A percentile compares a stretch with the other conserved stretches of the same genome.
Evolutionary conservation across 2,888 invertebrate species (phyloP).

Genomic region (Keiferia lycopersicella): DNA sequence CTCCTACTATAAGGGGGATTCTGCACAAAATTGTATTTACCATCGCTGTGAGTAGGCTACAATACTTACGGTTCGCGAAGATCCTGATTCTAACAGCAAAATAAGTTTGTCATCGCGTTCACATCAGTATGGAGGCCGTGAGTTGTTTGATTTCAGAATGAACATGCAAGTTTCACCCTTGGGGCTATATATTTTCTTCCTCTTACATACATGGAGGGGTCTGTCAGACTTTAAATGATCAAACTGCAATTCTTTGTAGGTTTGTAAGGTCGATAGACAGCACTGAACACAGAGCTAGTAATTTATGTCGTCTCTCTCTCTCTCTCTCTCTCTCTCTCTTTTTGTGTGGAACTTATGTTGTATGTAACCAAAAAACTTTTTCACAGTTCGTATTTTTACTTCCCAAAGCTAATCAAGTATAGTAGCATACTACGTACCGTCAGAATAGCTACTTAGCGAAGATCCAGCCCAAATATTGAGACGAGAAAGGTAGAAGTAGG

Average conservation of each 20-base stretch:
- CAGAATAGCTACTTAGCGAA: neutral
- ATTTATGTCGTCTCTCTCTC: too few species aligned
- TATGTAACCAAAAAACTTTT: too few species aligned
- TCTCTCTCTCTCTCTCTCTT: too few species aligned
- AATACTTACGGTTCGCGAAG: neutral
- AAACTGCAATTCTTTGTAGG: neutral
- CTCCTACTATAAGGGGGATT: conserved; percentile 10
- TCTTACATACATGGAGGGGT: neutral
- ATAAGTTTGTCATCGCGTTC: conserved; percentile 3
- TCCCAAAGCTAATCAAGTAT: too few species aligned
- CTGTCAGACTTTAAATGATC: neutral
- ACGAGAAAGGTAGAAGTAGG: conserved; percentile 10
- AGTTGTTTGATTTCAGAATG: conserved; percentile 26
- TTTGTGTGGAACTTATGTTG: too few species aligned
- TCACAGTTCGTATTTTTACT: neutral
- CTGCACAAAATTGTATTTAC: neutral
- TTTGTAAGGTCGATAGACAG: too few species aligned
- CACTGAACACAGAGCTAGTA: too few species aligned
- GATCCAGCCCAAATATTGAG: conserved; percentile 10
- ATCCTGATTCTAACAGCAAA: conserved; percentile 1
- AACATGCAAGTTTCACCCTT: conserved; percentile 23
- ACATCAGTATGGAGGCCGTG: conserved; percentile 29
- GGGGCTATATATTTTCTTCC: conserved; percentile 16
- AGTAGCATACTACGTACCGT: neutral
- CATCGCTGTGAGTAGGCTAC: neutral